Evolutionary conservation across 2,888 invertebrate species (phyloP).

Genomic region (Caenorhabditis virilis): DNA sequence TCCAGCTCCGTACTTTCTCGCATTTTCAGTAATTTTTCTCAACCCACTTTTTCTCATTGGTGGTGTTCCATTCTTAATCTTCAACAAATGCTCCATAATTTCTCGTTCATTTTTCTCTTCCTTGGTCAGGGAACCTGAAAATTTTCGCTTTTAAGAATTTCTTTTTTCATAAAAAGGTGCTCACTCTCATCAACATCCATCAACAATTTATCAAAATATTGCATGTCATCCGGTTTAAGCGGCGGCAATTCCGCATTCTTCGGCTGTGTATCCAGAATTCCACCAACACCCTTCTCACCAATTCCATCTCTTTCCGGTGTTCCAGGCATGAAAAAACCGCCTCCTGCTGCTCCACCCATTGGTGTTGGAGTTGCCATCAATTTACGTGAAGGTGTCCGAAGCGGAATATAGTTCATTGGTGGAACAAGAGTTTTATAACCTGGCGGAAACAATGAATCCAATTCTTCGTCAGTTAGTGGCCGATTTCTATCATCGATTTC

Average conservation of each 20-base stretch:
- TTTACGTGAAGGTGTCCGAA: slow-evolving; percentile 95
- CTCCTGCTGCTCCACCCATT: slow-evolving; percentile 72
- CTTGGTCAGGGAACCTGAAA: slow-evolving; percentile 72
- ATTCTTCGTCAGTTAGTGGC: slow-evolving; percentile 92
- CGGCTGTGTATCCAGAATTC: slow-evolving; percentile 84
- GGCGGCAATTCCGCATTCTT: slow-evolving; percentile 92
- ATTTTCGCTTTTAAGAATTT: neutral
- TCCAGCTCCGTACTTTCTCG: slow-evolving; percentile 96
- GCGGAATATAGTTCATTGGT: slow-evolving; percentile 91
- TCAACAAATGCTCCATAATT: slow-evolving; percentile 95
- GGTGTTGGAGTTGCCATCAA: slow-evolving; percentile 97
- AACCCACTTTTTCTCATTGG: slow-evolving; percentile 85
- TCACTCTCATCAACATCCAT: slow-evolving; percentile 96
- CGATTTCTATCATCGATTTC: slow-evolving; percentile 98
- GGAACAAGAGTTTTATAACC: slow-evolving; percentile 93
- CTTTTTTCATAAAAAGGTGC: too few relatives aligned
- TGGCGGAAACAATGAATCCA: slow-evolving; percentile 95
- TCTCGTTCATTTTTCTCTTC: slow-evolving; percentile 98
- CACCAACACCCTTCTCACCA: slow-evolving; percentile 64
- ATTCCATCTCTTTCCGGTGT: slow-evolving; percentile 64
- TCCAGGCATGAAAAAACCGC: slow-evolving; percentile 89
- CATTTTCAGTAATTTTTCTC: slow-evolving; percentile 88
- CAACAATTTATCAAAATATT: slow-evolving; percentile 97
- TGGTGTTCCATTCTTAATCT: slow-evolving; percentile 99
- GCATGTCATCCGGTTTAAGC: slow-evolving; percentile 99